Conservation (phyloP, 2,797 vertebrate genomes). For the Gymnothorax javanicus region DNA sequence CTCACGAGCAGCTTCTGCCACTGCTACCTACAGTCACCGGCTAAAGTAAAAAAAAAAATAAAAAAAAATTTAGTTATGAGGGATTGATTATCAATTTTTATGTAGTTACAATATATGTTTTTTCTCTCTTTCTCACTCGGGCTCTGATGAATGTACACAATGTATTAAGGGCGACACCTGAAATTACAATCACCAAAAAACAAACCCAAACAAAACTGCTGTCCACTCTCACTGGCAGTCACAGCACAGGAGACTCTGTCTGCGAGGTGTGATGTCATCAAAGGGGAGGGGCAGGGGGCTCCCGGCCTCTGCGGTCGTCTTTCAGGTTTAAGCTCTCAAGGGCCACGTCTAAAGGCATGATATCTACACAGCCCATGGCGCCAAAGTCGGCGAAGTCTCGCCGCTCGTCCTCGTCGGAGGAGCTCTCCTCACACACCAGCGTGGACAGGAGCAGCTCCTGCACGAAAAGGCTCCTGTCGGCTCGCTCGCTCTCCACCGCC, state of each 20-base stretch:
- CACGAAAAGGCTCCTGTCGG: constrained; percentile 95
- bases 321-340: constrained; percentile 97
- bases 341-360: constrained; percentile 99
- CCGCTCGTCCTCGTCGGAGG: constrained; percentile 91
- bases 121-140: constrained; percentile 55
- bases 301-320: constrained; percentile 92
- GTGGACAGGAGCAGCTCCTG: constrained; percentile 97
- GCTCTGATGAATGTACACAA: constrained; percentile 91
- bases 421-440: constrained; percentile 92
- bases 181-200: constrained; percentile 98
- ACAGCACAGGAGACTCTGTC: constrained; percentile 99
- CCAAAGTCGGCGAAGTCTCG: constrained; percentile 96
- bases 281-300: constrained; percentile 99
- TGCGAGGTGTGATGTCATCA: constrained; percentile 93
- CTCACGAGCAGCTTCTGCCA: constrained; percentile 90
- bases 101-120: constrained; percentile 75
- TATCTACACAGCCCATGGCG: constrained; percentile 99
- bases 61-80: constrained; percentile 84
- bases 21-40: constrained; percentile 91
- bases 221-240: constrained; percentile 97
- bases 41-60: constrained; percentile 83
- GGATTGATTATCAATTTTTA: constrained; percentile 93
- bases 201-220: constrained; percentile 48
- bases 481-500: constrained; percentile 89
- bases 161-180: constrained; percentile 98